Base-by-base conservation (phyloP, 2,113 vertebrate genomes). In the Pseudorhombus dupliciocellatus region DNA sequence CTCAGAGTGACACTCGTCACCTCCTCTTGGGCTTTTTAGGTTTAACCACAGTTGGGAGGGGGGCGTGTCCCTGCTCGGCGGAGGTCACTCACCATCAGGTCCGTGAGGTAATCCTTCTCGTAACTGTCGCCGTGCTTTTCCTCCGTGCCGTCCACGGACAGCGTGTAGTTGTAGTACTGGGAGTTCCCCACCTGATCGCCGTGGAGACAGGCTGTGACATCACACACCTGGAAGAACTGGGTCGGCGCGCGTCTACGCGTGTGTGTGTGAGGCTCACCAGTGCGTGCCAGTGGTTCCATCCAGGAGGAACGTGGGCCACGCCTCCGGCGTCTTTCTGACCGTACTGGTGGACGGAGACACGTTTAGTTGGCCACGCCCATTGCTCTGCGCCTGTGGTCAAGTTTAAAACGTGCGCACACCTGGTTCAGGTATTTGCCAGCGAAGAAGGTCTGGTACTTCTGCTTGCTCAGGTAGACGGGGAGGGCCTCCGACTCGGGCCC, bases 391-490 rank as follows among this genome's bases (percentile, higher is more conserved):
- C 31, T 34, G 11, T 10, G 14, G 18, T 58, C 21, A 14, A 18
- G 30, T n/a, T 20, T 20, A 30, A 18, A 2, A 24, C 21, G n/a
- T 22, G 34, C 46, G 21, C 81, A 26, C 1, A 94, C 93, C 93
- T 94, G 91, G 73, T 94, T 94, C 0, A 95, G 90, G 28, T 94
- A 94, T 52, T 94, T 94, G 14, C 94, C 94, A 2, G 89, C 91
- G 20, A 90, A 95, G 88, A 95, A 94, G 1, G 94, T 95, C 87
- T 93, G 92, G 87, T 94, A 95, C 1, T 72, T 75, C 24, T 24
- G 66, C 64, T 94, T 94, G 85, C n/a, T 88, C 78, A 95, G 92
- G 81, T 88, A 91, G 57, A 91, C 9, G 0, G 93, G 91, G 84
- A 95, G 92, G 40, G 92, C 87, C 12, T 59, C 37, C 3, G 81